Conservation (phyloP, 2,797 vertebrate genomes). For the Semaprochilodus insignis region DNA sequence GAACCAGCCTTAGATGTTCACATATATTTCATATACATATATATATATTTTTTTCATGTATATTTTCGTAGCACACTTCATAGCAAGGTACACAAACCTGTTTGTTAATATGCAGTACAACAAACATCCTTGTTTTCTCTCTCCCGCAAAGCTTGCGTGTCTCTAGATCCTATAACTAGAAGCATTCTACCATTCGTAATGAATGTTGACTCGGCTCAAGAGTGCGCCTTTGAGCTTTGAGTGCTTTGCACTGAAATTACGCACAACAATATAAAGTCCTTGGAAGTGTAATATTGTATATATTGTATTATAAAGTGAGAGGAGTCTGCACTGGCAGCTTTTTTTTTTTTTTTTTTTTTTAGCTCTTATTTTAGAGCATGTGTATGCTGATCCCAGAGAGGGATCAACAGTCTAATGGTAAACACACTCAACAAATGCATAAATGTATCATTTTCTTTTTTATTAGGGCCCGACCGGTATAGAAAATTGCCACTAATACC, state of each 20-base stretch:
- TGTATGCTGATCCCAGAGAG: slow-evolving; percentile 44
- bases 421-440: slow-evolving; percentile 14
- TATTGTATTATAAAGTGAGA: slow-evolving; percentile 33
- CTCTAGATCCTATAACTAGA: slow-evolving; percentile 5
- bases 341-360: slow-evolving; percentile 34
- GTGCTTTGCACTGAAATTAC: slow-evolving; percentile 61
- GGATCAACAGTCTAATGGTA: slow-evolving; percentile 26
- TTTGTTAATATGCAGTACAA: neutral
- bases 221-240: slow-evolving; percentile 54
- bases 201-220: slow-evolving; percentile 37
- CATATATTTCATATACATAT: no score
- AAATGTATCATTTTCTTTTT: neutral
- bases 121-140: slow-evolving; percentile 8
- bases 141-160: slow-evolving; percentile 1
- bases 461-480: neutral
- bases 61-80: neutral
- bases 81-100: slow-evolving; percentile 15
- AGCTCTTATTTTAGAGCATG: slow-evolving; percentile 42
- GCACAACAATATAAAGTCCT: slow-evolving; percentile 61
- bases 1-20: neutral
- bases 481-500: neutral
- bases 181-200: neutral
- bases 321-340: slow-evolving; percentile 60
- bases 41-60: no score
- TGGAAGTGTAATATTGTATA: slow-evolving; percentile 23